These are phyloP conservation scores for Gari tellinella DNA, from an alignment of 2,888 invertebrate species.

Conservation along the genomic window DNA sequence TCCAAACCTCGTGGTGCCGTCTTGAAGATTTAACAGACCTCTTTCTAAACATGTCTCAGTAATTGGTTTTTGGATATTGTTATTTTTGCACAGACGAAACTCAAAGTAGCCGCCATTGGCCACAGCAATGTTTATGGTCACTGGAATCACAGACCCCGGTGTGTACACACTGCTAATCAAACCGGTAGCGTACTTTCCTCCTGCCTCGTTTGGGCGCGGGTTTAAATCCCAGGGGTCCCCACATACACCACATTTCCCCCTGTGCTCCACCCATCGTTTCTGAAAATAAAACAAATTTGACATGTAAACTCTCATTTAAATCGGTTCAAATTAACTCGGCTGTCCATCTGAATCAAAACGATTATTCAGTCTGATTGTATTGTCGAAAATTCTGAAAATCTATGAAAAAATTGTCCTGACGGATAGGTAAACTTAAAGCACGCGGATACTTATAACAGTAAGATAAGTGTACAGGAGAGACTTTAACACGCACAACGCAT, in stretches of 20 bases:
- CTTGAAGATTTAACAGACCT: conserved; percentile 29
- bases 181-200: conserved; percentile 41
- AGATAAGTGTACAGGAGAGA: too few species aligned
- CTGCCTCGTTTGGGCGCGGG: conserved; percentile 45
- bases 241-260: conserved; percentile 53
- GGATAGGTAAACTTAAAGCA: too few species aligned
- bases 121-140: conserved; percentile 30
- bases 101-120: conserved; percentile 55
- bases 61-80: conserved; percentile 21
- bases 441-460: too few species aligned
- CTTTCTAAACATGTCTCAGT: conserved; percentile 39
- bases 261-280: conserved; percentile 39
- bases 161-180: conserved; percentile 29
- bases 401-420: too few species aligned
- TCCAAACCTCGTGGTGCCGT: conserved; percentile 14
- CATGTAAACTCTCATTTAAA: too few species aligned
- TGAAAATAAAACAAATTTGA: conserved; percentile 13
- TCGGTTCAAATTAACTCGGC: too few species aligned
- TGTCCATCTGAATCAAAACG: too few species aligned
- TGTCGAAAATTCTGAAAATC: too few species aligned
- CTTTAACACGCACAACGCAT: too few species aligned
- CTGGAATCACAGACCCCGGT: conserved; percentile 28
- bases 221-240: conserved; percentile 54
- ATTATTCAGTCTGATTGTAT: too few species aligned
- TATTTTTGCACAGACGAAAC: conserved; percentile 50